Base-by-base conservation (phyloP, 2,113 vertebrate genomes). In the Phycodurus eques region DNA sequence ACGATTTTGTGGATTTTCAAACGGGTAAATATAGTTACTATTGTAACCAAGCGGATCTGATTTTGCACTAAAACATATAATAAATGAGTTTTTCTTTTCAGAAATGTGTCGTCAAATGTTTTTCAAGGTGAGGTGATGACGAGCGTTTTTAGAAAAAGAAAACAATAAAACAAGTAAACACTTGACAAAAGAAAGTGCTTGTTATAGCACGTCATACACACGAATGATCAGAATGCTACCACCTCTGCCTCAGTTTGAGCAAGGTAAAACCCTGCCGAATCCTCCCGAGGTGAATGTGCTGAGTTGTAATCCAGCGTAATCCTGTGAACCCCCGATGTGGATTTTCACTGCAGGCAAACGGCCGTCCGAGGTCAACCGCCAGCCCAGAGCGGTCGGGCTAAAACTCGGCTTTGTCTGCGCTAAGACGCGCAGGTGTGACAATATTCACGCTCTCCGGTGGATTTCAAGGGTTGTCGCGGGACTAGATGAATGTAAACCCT, bases 281-380 rank as follows among this genome's bases (percentile, higher is more conserved):
- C 71, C 79, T 83, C 64, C 35, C 19, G 73, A 65, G 91, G 89
- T 91, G 89, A 91, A 91, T 88, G 85, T 90, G 87, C 89, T 83
- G 88, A 84, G 80, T 88, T 92, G 90, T 93, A 92, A 93, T 93
- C 92, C 92, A 88, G 83, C 81, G 75, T 92, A 92, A 93, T 93
- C 92, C 89, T 73, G 80, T 90, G 80, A 81, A 81, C 80, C 31
- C 81, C 77, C 81, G 87, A 90, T 85, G 77, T 77, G 83, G 82
- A 83, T 81, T 92, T 89, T 89, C 79, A 88, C 83, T n/a, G 85
- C 83, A 77, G 69, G 72, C 81, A 85, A 88, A 87, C 54, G 81
- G 80, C 70, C 73, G 81, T 91, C 74, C 81, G 27, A 79, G 31
- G 31, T 39, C 46, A 44, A 65, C 80, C 62, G 73, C 84, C 78